Evolutionary conservation across 2,113 vertebrate genomes (phyloP), one percentile per base, ranked within the genome.

Genomic region (Gymnorhina tibicen): DNA sequence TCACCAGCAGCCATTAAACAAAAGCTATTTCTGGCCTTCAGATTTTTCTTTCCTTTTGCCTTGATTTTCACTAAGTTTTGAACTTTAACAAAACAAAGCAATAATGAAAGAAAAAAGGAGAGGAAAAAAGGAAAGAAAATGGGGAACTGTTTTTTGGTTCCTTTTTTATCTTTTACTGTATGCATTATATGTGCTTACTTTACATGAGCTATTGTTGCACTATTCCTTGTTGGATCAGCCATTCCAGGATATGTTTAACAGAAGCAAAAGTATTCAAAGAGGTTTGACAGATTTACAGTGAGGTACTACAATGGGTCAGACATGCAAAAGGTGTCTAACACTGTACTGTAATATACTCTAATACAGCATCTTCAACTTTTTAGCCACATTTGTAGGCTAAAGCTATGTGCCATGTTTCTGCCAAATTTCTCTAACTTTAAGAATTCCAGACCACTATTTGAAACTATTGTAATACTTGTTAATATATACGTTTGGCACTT

Each of bases 61-160:
- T 81, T 13, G 11, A 80, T 18, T 74, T 83, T 55, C 39, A 33
- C 26, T 58, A 55, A 37, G 14, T 19, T 81, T 55, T 22, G 5
- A 3, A 14, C 11, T 72, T 58, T 23, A 63, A 33, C 1, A 55
- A 39, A 35, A 22, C 14, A 21, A 55, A 52, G 3, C 8, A 52
- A 44, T 24, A 58, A 37, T 11, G 33, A 26, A 33, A 53, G 35
- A 27, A 28, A 19, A 63, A 35, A 23, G 2, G 3, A n/a, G 23
- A 39, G 19, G 4, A 2, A 33, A 32, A 62, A 46, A 33, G 3
- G 3, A 11, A n/a, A 37, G 5, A 13, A 35, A 81, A 7, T 1
- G 4, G 8, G 16, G 19, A 88, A 22, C 6, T 5, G 3, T 0
- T 8, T 59, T 67, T 58, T 10, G 8, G 7, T 41, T 21, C 0